Conservation (phyloP, 2,888 invertebrate genomes). For the Eristalis tenax region DNA sequence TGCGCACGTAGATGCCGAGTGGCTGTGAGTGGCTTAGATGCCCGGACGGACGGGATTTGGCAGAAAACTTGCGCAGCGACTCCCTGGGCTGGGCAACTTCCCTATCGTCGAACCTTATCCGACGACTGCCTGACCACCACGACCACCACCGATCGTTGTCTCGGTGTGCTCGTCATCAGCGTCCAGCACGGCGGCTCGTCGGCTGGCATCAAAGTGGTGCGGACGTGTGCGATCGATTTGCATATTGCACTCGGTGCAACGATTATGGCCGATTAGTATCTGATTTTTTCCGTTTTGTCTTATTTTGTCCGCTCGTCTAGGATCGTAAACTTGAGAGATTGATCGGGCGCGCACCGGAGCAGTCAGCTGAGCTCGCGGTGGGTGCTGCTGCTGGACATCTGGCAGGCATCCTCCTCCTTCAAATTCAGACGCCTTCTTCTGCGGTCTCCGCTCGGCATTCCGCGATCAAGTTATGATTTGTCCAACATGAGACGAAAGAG, state of each 20-base stretch:
- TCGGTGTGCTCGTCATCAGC: constrained; percentile 41
- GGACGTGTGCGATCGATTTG: constrained; percentile 73
- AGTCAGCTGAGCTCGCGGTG: constrained; percentile 30
- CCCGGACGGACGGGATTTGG: constrained; percentile 39
- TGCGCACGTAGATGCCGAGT: constrained; percentile 49
- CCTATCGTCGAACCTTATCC: constrained; percentile 25
- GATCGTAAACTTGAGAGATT: constrained; percentile 69
- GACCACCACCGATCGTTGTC: constrained; percentile 40
- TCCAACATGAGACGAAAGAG: constrained; percentile 30
- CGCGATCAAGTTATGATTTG: constrained; percentile 67
- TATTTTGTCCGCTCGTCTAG: constrained; percentile 40
- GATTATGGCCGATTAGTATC: constrained; percentile 72
- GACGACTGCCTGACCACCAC: too few relatives aligned
- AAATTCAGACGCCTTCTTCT: background rate
- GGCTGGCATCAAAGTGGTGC: constrained; percentile 65
- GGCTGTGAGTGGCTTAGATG: constrained; percentile 51
- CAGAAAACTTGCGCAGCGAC: constrained; percentile 36
- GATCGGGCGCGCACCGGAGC: constrained; percentile 52
- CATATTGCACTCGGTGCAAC: constrained; percentile 69
- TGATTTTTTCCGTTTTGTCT: background rate
- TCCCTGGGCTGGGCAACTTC: constrained; percentile 15
- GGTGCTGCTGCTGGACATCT: constrained; percentile 66
- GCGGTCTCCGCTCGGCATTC: too few relatives aligned
- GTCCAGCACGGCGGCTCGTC: constrained; percentile 13
- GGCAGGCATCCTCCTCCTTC: constrained; percentile 19